phyloP scores from a whole-genome alignment of 1,140 invertebrate species.

The Drosophila micromelanica region DNA sequence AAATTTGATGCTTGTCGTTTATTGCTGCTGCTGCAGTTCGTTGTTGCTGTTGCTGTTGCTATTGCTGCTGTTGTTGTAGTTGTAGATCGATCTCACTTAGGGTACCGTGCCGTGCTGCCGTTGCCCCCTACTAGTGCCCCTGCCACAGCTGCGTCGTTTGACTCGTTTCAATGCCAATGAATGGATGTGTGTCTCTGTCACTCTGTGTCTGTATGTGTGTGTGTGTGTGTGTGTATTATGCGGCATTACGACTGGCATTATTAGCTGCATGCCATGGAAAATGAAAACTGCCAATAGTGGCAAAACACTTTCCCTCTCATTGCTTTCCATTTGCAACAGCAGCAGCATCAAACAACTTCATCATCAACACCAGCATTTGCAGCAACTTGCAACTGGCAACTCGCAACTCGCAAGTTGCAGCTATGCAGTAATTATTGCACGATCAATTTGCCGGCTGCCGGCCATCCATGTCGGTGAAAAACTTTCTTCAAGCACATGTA shows the following conservation, averaged over 20 bases:
- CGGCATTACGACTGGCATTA: constrained; percentile 78
- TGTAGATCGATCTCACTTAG: constrained; percentile 72
- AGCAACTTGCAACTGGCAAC: constrained; percentile 33
- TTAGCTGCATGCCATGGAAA: constrained; percentile 81
- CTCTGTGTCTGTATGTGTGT: constrained; percentile 2
- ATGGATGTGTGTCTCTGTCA: constrained; percentile 46
- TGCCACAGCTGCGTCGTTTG: constrained; percentile 27
- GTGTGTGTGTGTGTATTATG: constrained; percentile 65
- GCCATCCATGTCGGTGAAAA: constrained; percentile 75
- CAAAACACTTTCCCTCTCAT: constrained; percentile 73
- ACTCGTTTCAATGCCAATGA: constrained; percentile 78
- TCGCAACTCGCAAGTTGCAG: constrained; percentile 52
- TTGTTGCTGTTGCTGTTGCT: constrained; percentile 28
- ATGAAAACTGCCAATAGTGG: constrained; percentile 76
- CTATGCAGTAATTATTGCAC: constrained; percentile 83
- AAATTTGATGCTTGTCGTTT: constrained; percentile 66
- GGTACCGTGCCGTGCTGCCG: constrained; percentile 69
- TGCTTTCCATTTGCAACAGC: constrained; percentile 69
- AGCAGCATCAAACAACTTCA: constrained; percentile 47
- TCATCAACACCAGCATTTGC: constrained; percentile 36
- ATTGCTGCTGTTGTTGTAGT: constrained; percentile 39
- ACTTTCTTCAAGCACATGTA: constrained; percentile 68
- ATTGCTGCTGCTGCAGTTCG: constrained; percentile 14
- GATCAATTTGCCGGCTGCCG: constrained; percentile 71
- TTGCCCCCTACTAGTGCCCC: constrained; percentile 20